Evolutionary conservation across 2,113 vertebrate species (phyloP).

Genomic region (Corythornis vintsioides): DNA sequence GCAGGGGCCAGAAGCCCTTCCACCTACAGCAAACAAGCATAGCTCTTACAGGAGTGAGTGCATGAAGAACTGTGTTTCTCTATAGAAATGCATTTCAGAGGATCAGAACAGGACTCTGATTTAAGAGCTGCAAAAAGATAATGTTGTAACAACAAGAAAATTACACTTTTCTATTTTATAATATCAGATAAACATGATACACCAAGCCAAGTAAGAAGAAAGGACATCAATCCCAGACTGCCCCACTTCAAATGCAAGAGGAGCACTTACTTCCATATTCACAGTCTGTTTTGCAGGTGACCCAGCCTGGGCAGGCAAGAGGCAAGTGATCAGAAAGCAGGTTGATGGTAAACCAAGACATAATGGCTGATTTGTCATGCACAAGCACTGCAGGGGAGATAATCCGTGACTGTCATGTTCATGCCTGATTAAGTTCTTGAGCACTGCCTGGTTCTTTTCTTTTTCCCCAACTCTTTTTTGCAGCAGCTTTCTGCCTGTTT

Average conservation of each 20-base stretch:
- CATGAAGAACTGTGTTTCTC: neutral
- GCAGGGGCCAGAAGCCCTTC: neutral
- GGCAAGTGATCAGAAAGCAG: neutral
- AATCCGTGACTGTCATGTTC: neutral
- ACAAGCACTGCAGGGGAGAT: neutral
- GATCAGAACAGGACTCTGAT: neutral
- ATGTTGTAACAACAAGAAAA: neutral
- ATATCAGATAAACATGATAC: neutral
- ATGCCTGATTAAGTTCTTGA: neutral
- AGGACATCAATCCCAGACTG: neutral
- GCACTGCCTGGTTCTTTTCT: neutral
- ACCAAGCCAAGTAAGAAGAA: neutral
- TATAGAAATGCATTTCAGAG: neutral
- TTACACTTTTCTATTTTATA: neutral
- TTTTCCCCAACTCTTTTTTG: neutral
- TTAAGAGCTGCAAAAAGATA: neutral
- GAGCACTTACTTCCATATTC: neutral
- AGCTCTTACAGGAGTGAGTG: neutral
- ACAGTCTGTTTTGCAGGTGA: neutral
- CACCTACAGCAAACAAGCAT: neutral
- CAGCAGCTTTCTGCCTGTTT: neutral
- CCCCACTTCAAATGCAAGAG: accelerated
- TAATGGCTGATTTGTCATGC: neutral
- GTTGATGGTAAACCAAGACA: neutral
- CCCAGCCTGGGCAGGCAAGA: neutral